Evolutionary conservation across 2,113 vertebrate genomes (phyloP), one percentile per base, ranked within the genome.

Genomic region (Choloepus hoffmanni): DNA sequence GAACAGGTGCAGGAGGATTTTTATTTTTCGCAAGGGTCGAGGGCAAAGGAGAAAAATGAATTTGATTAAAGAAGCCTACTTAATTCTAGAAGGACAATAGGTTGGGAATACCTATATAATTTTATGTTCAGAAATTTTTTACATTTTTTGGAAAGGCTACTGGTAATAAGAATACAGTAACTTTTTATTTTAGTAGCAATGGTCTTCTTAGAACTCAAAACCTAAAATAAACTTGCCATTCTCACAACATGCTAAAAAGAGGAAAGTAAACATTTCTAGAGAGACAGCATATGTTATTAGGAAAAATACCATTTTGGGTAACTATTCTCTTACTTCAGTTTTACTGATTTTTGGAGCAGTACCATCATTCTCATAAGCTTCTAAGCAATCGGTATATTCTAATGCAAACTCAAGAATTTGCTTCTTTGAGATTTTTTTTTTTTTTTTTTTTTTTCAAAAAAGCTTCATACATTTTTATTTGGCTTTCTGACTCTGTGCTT

Each of bases 71-170:
- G 45, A 84, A 89, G 26, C 23, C 84, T 78, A 45, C 19, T 93
- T 92, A 96, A 73, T 93, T 95, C 81, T 79, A 94, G 77, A 90
- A 94, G 95, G 87, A 94, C 40, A 62, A 7, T 68, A 90, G 30
- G 62, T 7, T 79, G 21, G 43, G 62, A 95, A 95, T 88, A 74
- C 14, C 23, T 87, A 68, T 45, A 78, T 73, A 93, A 94, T 91
- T 89, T 92, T n/a, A n/a, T 79, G 85, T 92, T 81, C 81, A 90
- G 76, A 62, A 96, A 15, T 40, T 30, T 30, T 78, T 65, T 50
- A 1, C 90, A 28, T 28, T 45, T 72, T 95, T 85, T 85, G 13
- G 18, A 96, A 90, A 97, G 62, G 7, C 43, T 89, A 90, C 18
- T 95, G n/a, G 33, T 83, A 93, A 63, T 84, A 89, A 94, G 53